Base-by-base conservation (phyloP, 2,888 invertebrate species). In the Ochropleura plecta region DNA sequence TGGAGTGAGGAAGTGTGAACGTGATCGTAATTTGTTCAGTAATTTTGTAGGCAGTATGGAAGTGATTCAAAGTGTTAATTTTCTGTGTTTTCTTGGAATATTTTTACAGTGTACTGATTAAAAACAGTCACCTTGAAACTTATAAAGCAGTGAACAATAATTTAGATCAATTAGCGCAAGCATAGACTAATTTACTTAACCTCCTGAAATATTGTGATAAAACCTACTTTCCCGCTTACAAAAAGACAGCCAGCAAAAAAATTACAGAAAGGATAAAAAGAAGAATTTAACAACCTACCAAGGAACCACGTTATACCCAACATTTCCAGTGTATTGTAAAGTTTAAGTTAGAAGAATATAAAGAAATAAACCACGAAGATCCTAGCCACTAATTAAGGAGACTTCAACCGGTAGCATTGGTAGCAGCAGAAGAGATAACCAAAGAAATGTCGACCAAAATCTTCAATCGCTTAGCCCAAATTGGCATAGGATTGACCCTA, bases 381-480 rank as follows among this genome's bases (percentile, higher is more conserved):
- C 8, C 6, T 5, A 42, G 12, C 1, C 12, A 42, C 3, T 40
- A n/a, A 20, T 5, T 5, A 48, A 71, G 14, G 14, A 42, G 18
- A 59, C 8, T 16, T 3, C 0, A 30, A 49, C 8, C 3, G 48
- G 48, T 5, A 20, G 10, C 10, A 49, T n/a, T 48, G n/a, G 14
- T 3, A 42, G 7, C 7, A 40, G 30, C 62, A 63, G 48, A 18
- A 44, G 53, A 44, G 1, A 12, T 0, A 46, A 51, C 12, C 3
- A 9, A 14, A 10, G 18, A 62, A 55, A 86, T 86, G 86, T 44
- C 88, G 0, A 30, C 62, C 0, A 84, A 74, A 67, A 44, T 82
- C 5, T 80, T 87, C 48, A 83, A 67, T 5, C 85, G 88, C 0
- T 9, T 87, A 57, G 70, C 87, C 0, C 86, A 87, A 77, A 66